Conservation (phyloP, 2,113 vertebrate genomes). For the Burhinus oedicnemus region DNA sequence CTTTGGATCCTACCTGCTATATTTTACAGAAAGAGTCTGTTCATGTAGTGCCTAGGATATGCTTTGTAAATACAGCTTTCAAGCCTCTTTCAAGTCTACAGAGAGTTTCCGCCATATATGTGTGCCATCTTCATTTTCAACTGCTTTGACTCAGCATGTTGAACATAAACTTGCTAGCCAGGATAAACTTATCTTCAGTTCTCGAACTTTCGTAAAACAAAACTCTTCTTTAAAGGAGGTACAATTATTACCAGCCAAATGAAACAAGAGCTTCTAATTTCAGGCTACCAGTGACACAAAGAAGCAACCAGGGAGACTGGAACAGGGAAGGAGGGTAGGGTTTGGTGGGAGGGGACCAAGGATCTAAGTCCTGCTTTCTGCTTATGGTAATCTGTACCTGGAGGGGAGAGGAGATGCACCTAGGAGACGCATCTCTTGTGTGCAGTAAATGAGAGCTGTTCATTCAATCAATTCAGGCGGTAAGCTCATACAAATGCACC, state of each 20-base stretch:
- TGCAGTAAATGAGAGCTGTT: neutral
- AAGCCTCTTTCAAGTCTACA: neutral
- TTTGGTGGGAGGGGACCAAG: neutral
- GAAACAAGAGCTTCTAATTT: neutral
- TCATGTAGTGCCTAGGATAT: neutral
- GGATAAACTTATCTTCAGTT: neutral
- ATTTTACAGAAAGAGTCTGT: neutral
- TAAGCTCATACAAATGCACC: neutral
- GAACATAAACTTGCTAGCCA: slow-evolving; percentile 9
- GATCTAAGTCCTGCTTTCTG: neutral
- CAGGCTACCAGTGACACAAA: neutral
- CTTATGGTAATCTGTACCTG: neutral
- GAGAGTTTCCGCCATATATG: neutral
- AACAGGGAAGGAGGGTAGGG: neutral
- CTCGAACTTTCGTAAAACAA: neutral
- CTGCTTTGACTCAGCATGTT: neutral
- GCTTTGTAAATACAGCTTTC: slow-evolving; percentile 1
- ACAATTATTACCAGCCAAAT: neutral
- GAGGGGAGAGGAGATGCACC: neutral
- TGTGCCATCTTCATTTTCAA: neutral
- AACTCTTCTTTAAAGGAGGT: neutral
- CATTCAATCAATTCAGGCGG: neutral
- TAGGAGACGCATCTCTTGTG: neutral
- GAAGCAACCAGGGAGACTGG: neutral
- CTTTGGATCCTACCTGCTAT: neutral